These are phyloP conservation scores for Arrhamphus sclerolepis DNA, from an alignment of 2,797 vertebrate genomes.

Conservation along the genomic window DNA sequence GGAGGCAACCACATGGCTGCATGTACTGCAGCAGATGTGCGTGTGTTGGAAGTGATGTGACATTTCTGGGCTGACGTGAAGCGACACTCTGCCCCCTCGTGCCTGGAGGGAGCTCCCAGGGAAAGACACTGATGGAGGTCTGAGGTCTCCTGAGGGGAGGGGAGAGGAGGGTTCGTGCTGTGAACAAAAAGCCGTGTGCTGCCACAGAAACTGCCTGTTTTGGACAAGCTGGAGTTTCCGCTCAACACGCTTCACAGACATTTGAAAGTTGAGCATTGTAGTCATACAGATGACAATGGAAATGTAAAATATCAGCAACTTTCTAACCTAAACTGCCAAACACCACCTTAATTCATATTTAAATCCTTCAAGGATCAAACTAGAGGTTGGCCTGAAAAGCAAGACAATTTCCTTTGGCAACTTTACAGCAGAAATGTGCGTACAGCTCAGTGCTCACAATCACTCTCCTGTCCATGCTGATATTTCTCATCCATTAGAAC, in stretches of 20 bases:
- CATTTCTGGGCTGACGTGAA: constrained; percentile 79
- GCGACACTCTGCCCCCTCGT: constrained; percentile 73
- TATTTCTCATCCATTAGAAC: no score
- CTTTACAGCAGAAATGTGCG: no score
- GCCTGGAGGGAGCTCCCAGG: constrained; percentile 75
- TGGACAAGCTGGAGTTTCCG: no score
- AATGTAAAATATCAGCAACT: constrained; percentile 42
- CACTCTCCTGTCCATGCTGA: no score
- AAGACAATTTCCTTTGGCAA: no score
- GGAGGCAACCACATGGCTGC: constrained; percentile 32
- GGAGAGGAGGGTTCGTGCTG: constrained; percentile 56
- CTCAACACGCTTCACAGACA: no score
- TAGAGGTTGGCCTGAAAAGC: no score
- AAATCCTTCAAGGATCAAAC: constrained; percentile 13
- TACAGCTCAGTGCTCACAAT: no score
- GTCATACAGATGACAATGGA: neutral
- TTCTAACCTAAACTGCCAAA: constrained; percentile 33
- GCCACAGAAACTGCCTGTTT: constrained; percentile 44
- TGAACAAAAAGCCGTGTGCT: constrained; percentile 63
- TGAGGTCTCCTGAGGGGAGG: constrained; percentile 61
- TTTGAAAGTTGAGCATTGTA: no score
- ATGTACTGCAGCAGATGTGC: constrained; percentile 30
- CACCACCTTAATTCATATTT: constrained; percentile 30
- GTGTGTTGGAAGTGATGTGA: constrained; percentile 66
- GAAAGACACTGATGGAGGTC: constrained; percentile 75